Evolutionary conservation across 2,888 invertebrate species (phyloP).

Genomic region (Monoplex corrugatus): DNA sequence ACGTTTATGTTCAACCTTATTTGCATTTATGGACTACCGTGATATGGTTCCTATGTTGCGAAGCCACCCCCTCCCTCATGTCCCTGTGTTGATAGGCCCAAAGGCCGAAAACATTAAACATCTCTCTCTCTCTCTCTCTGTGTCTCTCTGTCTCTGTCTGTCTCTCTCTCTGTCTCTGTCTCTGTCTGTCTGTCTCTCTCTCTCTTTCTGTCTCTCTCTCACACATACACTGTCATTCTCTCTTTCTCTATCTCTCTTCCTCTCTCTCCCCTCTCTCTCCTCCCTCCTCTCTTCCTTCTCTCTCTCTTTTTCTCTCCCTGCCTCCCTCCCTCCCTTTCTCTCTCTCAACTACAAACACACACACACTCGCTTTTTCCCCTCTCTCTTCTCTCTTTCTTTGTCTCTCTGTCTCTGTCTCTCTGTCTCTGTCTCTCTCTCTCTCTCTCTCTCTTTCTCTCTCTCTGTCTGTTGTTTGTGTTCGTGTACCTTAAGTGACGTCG

Average conservation of each 20-base stretch:
- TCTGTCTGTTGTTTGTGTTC: neutral
- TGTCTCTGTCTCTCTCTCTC: neutral
- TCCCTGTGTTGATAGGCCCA: no score
- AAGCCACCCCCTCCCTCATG: no score
- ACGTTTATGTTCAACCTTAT: no score
- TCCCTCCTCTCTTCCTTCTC: neutral
- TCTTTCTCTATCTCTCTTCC: neutral
- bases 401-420: no score
- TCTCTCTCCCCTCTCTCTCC: neutral
- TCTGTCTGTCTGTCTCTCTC: neutral
- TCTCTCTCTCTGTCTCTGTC: neutral
- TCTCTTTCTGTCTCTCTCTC: slow-evolving; percentile 21
- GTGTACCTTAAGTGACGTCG: no score
- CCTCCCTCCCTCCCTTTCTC: neutral
- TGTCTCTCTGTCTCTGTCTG: neutral
- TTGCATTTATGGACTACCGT: no score
- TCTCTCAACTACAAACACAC: no score
- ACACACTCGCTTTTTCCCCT: no score
- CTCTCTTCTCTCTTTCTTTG: slow-evolving; percentile 1
- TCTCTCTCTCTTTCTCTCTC: slow-evolving; percentile 15
- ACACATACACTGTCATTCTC: no score
- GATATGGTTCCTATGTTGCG: no score
- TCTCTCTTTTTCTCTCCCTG: neutral
- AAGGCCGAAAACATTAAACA: no score
- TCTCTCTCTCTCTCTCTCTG: no score